Evolutionary conservation across 2,888 invertebrate genomes (phyloP), one percentile per base, ranked within the genome.

Genomic region (Crocallis elinguaria): DNA sequence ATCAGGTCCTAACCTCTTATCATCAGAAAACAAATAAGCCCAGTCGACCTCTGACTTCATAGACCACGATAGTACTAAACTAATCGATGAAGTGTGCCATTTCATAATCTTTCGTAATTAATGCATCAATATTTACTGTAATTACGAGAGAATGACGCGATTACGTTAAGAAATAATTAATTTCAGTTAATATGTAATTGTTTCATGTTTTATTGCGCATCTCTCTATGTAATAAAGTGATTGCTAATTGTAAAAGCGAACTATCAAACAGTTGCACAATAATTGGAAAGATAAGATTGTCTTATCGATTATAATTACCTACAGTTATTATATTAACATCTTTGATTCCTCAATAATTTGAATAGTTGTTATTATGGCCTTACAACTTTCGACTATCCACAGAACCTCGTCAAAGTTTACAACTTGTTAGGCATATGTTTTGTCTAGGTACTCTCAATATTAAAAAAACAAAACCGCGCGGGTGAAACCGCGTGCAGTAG

Each of bases 81-180:
- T 51, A 49, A 44, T 54, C 50, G 56, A 56, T 60, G 59, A 62
- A 55, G 49, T 55, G 45, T 66, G 57, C 41, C 41, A 55, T 67
- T 66, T 71, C 57, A 52, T 67, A 65, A 68, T 58, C 50, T 63
- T 64, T 52, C 43, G 54, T 64, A 55, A 38, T 11, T 25, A 8
- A 7, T 13, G 11, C 3, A 35, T 33, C 55, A 49, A 55, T 60
- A 54, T 52, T 33, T 57, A 56, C 61, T 58, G 56, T 43, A 60
- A 61, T 59, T 56, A 59, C 39, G 27, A 49, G 30, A 43, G 19
- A 35, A 55, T 48, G 56, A 62, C 56, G 49, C 32, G 52, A 63
- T 58, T 13, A 16, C 14, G 33, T 14, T 33, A 36, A 23, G 14
- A 1, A 12, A 11, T n/a, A 19, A 33, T 32, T 36, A 49, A 36